Base-by-base conservation (phyloP, 2,797 vertebrate genomes). In the Gymnoscopelus microlampas region DNA sequence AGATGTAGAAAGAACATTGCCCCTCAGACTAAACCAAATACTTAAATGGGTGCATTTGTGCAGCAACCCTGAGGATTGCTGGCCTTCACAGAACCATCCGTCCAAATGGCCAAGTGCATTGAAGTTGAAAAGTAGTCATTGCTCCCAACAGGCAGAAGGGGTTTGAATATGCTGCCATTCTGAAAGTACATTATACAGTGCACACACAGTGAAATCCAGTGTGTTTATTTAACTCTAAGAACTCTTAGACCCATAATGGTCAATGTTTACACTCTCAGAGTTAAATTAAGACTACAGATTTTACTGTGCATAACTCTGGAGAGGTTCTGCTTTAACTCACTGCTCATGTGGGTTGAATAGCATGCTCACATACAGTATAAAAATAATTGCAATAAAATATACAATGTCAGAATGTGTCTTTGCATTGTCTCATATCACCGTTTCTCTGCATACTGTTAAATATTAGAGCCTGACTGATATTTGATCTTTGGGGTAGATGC, bases 31-130 rank as follows among this genome's bases (percentile, higher is more conserved):
- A 80, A 68, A 73, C 67, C 70, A 74, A 80, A 81, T 47, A 65
- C 76, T 81, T 91, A 91, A 90, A 92, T 85, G 86, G 77, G 71
- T 70, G 66, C 77, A 82, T 91, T 91, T 88, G 85, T 66, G 78
- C 78, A 32, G 82, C 77, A 69, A 84, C 69, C 60, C 63, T 3
- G 29, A 58, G 71, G 74, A 74, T 60, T 19, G 65, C 83, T 73
- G 83, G 87, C 80, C 74, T 85, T 82, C 85, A 78, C 80, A 85
- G 83, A 86, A 82, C 79, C 83, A 87, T 85, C 83, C 79, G 50
- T 87, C 84, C 83, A 79, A 88, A 82, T 53, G 39, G 79, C 70
- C 77, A 24, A 75, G 76, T 23, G 71, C 69, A 55, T 68, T 73
- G 15, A 53, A 59, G 81, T 85, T 76, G 63, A 49, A 76, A 76